These are phyloP conservation scores for Mustela nigripes DNA, from an alignment of 2,113 vertebrate genomes.

Conservation along the genomic window DNA sequence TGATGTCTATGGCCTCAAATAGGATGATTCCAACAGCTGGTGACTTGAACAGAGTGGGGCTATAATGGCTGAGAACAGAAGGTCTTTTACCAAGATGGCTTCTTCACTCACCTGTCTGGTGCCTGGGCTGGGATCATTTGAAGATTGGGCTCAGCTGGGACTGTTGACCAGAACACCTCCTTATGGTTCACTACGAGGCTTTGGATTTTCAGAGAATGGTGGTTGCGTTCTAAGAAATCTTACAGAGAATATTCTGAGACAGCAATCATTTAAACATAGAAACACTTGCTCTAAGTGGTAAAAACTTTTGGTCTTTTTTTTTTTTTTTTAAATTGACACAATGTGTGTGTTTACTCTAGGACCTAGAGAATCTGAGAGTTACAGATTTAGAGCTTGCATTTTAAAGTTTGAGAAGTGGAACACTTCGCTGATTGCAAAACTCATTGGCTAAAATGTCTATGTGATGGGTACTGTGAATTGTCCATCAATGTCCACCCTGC, in stretches of 20 bases:
- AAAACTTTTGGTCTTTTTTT: background rate
- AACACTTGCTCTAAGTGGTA: background rate
- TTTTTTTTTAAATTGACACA: background rate
- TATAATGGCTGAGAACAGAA: background rate
- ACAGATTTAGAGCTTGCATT: slow-evolving; percentile 11
- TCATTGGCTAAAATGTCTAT: background rate
- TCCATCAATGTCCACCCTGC: background rate
- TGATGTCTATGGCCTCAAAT: background rate
- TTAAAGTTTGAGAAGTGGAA: slow-evolving; percentile 22
- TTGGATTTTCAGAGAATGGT: background rate
- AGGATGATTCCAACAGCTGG: background rate
- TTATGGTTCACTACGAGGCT: background rate
- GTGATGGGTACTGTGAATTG: background rate
- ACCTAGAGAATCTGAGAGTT: background rate
- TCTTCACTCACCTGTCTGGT: background rate
- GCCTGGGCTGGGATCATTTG: background rate
- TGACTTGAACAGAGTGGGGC: background rate
- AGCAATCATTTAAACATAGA: background rate
- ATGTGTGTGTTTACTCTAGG: background rate
- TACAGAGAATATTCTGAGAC: background rate
- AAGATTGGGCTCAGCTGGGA: background rate
- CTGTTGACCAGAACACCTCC: background rate
- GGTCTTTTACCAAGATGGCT: background rate
- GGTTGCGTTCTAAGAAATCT: slow-evolving; percentile 11
- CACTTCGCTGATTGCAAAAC: slow-evolving; percentile 23